Percentiles rank a stretch among this genome's conserved stretches.
Evolutionary conservation across 2,888 invertebrate genomes (phyloP).

Genomic region (Drosophila conformis): DNA sequence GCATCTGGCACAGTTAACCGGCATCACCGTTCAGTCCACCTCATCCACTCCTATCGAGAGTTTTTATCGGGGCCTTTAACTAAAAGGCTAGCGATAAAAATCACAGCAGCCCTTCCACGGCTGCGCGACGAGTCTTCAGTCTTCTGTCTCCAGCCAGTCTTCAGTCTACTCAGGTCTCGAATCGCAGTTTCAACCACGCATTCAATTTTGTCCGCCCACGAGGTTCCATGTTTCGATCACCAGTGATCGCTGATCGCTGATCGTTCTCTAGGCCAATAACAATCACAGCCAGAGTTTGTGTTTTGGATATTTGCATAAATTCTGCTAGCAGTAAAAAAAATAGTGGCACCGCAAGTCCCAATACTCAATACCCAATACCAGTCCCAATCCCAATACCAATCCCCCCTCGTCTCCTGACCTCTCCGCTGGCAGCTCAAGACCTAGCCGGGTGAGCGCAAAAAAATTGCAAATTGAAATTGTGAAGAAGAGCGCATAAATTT

Average conservation of each 20-base stretch:
- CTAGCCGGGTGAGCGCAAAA: constrained; percentile 29
- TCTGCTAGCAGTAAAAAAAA: constrained; percentile 34
- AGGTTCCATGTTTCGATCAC: constrained; percentile 50
- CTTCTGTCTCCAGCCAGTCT: constrained; percentile 1
- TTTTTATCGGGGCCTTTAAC: constrained; percentile 63
- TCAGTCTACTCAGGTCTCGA: neutral
- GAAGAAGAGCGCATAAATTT: constrained; percentile 80
- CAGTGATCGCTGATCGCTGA: constrained; percentile 40
- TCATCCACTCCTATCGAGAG: constrained; percentile 25
- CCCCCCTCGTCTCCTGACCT: neutral
- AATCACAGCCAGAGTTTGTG: constrained; percentile 53
- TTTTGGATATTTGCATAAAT: constrained; percentile 72
- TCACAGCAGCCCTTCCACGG: constrained; percentile 56
- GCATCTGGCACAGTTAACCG: constrained; percentile 41
- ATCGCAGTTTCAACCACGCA: constrained; percentile 55
- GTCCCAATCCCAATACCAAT: constrained; percentile 2
- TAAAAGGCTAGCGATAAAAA: constrained; percentile 70
- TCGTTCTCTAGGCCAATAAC: constrained; percentile 76
- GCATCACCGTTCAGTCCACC: constrained; percentile 8
- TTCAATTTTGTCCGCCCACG: constrained; percentile 75
- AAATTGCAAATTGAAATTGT: constrained; percentile 77
- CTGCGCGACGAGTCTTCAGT: constrained; percentile 3
- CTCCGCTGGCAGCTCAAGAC: constrained; percentile 1
- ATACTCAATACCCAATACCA: constrained; percentile 14
- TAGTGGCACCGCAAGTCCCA: constrained; percentile 36